Percentiles rank a stretch among this genome's conserved stretches.
Conservation (phyloP, 2,113 vertebrate genomes). For the Nothocercus julius region DNA sequence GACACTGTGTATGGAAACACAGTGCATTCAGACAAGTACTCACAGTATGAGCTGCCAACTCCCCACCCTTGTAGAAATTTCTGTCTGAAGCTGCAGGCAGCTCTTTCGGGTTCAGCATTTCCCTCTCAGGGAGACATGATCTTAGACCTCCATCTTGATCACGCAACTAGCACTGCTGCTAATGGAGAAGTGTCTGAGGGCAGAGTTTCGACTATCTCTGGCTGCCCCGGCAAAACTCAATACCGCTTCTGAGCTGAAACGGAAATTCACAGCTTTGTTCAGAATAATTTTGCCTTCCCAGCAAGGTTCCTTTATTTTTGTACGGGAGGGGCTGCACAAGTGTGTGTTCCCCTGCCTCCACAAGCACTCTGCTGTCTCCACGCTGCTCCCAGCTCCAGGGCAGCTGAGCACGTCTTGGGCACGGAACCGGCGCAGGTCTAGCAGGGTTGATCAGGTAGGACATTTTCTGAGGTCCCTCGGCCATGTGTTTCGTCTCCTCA, state of each 20-base stretch:
- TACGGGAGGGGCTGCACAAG: not conserved
- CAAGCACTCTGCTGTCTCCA: not conserved
- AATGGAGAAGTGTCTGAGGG: not conserved
- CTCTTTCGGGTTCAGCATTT: not conserved
- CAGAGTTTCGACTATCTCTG: not conserved
- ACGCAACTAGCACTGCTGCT: not conserved
- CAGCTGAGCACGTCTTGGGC: not conserved
- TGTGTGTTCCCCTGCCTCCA: not conserved
- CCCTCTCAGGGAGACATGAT: not conserved
- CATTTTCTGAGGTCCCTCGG: not conserved
- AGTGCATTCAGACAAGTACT: not conserved
- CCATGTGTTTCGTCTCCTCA: not conserved
- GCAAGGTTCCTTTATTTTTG: not conserved
- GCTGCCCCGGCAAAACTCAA: not conserved
- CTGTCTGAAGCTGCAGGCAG: not conserved
- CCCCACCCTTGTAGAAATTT: not conserved
- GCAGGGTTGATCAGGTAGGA: not conserved
- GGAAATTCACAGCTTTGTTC: not conserved
- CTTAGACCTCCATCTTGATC: rapidly evolving
- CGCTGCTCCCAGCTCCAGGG: not conserved
- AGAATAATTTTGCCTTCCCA: not conserved
- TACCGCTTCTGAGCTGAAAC: not conserved
- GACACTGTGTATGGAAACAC: not conserved
- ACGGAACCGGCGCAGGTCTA: not conserved
- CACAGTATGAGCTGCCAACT: not conserved